phyloP scores from a whole-genome alignment of 1,140 invertebrate genomes.

The Asbolus verrucosus region DNA sequence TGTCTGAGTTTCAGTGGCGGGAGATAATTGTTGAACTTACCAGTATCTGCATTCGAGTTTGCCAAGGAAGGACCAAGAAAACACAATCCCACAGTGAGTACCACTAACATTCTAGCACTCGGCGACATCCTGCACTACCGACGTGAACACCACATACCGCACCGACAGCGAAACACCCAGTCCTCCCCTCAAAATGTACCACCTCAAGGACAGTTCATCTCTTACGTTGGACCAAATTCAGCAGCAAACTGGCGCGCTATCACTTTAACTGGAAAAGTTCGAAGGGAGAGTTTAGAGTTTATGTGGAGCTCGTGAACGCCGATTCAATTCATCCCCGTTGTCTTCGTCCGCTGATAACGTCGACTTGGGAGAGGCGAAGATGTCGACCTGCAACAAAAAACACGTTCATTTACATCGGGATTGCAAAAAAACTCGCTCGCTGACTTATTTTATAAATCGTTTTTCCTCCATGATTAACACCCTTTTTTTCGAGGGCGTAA shows the following conservation, averaged over 20 bases:
- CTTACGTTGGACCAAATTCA: too few species aligned
- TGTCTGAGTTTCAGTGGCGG: too few species aligned
- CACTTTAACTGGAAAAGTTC: conserved; percentile 26
- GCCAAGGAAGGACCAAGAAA: conserved; percentile 5
- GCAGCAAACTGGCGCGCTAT: too few species aligned
- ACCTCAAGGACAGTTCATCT: conserved; percentile 14
- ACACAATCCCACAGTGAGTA: conserved; percentile 41
- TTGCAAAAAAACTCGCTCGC: too few species aligned
- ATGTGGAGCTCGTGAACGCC: conserved; percentile 26
- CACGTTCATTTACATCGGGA: too few species aligned
- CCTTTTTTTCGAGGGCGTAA: too few species aligned
- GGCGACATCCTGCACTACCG: conserved; percentile 47
- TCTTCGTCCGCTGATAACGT: conserved; percentile 17
- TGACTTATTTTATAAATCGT: too few species aligned
- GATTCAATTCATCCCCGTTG: conserved; percentile 40
- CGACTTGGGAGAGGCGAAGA: conserved; percentile 8
- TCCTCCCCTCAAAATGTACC: not conserved
- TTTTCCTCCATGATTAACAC: too few species aligned
- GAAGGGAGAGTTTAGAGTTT: conserved; percentile 24
- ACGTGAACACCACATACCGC: conserved; percentile 47
- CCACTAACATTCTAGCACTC: conserved; percentile 46
- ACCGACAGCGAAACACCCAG: conserved; percentile 11
- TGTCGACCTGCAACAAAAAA: conserved; percentile 31
- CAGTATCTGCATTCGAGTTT: conserved; percentile 40
- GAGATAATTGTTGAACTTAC: conserved; percentile 41